A percentile compares a stretch with the other conserved stretches of the same genome.
Conservation (phyloP, 1,140 invertebrate species). For the Heliconius eleuchia region DNA sequence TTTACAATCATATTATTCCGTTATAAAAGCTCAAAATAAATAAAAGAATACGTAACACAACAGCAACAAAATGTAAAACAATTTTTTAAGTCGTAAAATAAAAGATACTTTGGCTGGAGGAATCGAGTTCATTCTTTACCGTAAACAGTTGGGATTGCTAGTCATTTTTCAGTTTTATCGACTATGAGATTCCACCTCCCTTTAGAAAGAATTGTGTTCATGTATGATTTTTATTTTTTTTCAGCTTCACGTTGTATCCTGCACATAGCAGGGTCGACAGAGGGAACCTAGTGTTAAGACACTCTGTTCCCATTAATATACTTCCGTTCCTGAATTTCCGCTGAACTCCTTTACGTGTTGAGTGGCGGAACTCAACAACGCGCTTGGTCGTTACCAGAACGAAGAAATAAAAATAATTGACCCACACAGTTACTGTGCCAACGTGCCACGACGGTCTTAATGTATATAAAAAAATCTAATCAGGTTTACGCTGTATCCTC, state of each 20-base stretch:
- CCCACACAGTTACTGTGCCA: no score
- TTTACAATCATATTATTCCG: background rate
- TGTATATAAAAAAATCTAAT: no score
- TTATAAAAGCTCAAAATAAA: background rate
- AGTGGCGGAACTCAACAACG: no score
- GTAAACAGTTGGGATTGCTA: slow-evolving; percentile 12
- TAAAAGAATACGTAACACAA: background rate
- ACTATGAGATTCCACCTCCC: background rate
- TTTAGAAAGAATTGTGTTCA: background rate
- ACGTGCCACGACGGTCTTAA: no score
- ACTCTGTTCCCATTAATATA: no score
- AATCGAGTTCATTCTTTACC: slow-evolving; percentile 2
- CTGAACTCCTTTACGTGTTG: no score
- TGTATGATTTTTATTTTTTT: background rate
- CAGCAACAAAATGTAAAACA: background rate
- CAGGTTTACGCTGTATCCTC: no score
- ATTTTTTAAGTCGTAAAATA: slow-evolving; percentile 9
- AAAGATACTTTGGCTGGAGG: slow-evolving; percentile 12
- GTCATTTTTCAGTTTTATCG: slow-evolving; percentile 13
- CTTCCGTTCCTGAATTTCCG: no score
- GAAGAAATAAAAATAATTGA: no score
- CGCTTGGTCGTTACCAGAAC: no score
- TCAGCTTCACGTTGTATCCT: background rate
- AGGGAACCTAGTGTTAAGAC: no score
- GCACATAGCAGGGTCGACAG: no score